Conservation (phyloP, 2,888 invertebrate species). For the Athetis lepigone region DNA sequence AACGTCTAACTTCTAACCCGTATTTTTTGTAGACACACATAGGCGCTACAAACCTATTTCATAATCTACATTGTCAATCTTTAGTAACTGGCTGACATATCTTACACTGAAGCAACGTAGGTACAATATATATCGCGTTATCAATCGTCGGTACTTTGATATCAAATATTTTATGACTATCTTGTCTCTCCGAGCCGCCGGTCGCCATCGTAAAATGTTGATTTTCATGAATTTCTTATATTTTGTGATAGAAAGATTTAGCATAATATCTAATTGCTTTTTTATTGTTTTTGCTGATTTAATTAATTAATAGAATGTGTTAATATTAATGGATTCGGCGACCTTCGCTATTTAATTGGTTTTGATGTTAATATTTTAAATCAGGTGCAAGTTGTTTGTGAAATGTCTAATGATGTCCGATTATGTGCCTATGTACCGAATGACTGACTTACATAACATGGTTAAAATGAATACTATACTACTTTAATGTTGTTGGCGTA, state of each 20-base stretch:
- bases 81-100: constrained; percentile 32
- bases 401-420: not conserved
- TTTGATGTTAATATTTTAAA: not conserved
- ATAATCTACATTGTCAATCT: constrained; percentile 43
- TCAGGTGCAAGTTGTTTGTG: not conserved
- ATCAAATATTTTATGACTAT: constrained; percentile 57
- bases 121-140: constrained; percentile 36
- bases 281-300: constrained; percentile 18
- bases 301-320: not conserved
- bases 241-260: constrained; percentile 16
- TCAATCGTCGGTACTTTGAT: constrained; percentile 53
- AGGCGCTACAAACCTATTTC: constrained; percentile 30
- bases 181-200: constrained; percentile 26
- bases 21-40: too few relatives aligned
- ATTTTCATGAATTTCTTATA: constrained; percentile 48
- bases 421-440: not conserved
- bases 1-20: not conserved
- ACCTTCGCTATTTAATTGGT: not conserved
- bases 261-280: constrained; percentile 31
- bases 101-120: constrained; percentile 30
- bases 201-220: constrained; percentile 43
- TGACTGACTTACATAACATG: too few relatives aligned
- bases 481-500: too few relatives aligned
- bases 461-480: too few relatives aligned
- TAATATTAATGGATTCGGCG: constrained; percentile 9